Conservation (phyloP, 2,797 vertebrate species). For the Melanogrammus aeglefinus region DNA sequence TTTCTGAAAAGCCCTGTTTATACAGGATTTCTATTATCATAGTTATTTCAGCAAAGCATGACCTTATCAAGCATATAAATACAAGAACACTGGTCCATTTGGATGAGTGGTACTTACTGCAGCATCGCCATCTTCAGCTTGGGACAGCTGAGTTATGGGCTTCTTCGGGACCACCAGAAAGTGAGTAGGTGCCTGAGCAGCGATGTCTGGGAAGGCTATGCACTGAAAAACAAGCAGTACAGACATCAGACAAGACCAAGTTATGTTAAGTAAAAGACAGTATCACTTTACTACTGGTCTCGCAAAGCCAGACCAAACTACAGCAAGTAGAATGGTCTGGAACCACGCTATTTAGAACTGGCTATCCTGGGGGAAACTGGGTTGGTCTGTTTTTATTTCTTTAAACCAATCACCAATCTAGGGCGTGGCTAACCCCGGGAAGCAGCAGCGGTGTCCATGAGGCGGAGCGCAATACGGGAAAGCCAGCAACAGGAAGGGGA, state of each 20-base stretch:
- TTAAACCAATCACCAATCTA: no score
- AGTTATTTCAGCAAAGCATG: neutral
- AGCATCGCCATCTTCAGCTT: constrained; percentile 84
- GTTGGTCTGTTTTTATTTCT: no score
- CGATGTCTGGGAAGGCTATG: constrained; percentile 89
- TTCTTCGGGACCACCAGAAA: constrained; percentile 94
- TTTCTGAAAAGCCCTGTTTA: no score
- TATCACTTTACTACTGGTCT: neutral
- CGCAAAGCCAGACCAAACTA: no score
- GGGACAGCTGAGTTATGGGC: constrained; percentile 83
- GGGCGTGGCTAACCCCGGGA: no score
- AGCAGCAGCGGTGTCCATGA: no score
- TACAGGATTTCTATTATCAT: neutral
- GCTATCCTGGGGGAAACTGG: no score
- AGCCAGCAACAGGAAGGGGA: no score
- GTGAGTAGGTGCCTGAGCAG: constrained; percentile 93
- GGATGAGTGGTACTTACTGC: constrained; percentile 69
- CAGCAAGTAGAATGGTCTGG: no score
- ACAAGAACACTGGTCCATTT: constrained; percentile 25
- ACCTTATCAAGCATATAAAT: neutral
- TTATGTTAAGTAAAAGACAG: neutral
- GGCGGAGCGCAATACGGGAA: no score
- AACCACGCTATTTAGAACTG: no score
- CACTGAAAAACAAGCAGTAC: constrained; percentile 73
- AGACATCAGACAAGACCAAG: neutral